Conservation (phyloP, 2,113 vertebrate genomes). For the Myiozetetes cayanensis region DNA sequence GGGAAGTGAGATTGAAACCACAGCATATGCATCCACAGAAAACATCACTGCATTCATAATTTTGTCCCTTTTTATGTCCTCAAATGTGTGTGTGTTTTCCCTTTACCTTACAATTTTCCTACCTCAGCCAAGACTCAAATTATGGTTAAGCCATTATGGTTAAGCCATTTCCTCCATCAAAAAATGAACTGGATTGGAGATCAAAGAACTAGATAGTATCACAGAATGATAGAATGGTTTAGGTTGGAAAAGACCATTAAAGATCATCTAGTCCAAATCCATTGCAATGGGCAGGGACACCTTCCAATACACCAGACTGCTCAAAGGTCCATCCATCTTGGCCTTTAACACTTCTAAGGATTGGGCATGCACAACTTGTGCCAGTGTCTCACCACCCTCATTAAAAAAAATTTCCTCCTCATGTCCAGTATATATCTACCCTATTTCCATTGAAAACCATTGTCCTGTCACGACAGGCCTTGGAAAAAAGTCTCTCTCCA, state of each 20-base stretch:
- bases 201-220: not conserved
- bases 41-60: not conserved
- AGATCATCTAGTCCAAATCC: not conserved
- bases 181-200: not conserved
- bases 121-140: not conserved
- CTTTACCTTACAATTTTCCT: not conserved
- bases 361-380: not conserved
- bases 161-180: not conserved
- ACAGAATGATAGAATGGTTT: not conserved
- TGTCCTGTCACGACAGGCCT: not conserved
- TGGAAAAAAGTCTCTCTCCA: not conserved
- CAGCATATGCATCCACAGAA: not conserved
- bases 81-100: not conserved
- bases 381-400: not conserved
- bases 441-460: not conserved
- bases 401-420: not conserved
- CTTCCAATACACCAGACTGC: not conserved
- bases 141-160: not conserved
- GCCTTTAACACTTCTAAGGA: not conserved
- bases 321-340: not conserved
- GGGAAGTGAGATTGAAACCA: not conserved
- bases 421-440: not conserved
- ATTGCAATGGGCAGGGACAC: accelerated
- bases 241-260: not conserved
- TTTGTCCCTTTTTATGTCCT: not conserved